A percentile compares a stretch with the other conserved stretches of the same genome.
phyloP scores from a whole-genome alignment of 2,888 invertebrate genomes.

The Darwinula stevensoni region DNA sequence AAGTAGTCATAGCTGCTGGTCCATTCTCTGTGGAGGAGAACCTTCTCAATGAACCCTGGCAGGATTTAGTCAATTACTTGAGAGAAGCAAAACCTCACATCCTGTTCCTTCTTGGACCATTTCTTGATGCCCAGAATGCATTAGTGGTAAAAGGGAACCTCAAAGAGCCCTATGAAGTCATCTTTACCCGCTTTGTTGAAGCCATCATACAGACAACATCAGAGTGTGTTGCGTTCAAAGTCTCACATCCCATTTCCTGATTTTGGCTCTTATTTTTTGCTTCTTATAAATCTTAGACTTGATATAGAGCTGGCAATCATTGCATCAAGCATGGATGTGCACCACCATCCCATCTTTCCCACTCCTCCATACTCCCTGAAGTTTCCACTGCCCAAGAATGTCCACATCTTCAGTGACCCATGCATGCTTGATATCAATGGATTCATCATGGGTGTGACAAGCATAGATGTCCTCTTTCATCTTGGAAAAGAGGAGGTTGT shows the following conservation, averaged over 20 bases:
- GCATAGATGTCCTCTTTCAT: conserved; percentile 54
- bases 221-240: background rate
- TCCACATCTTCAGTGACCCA: conserved; percentile 44
- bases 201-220: too few species aligned
- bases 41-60: conserved; percentile 44
- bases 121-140: conserved; percentile 33
- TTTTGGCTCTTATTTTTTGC: conserved; percentile 28
- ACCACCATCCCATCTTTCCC: conserved; percentile 49
- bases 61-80: conserved; percentile 38
- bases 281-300: background rate
- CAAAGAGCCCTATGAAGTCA: conserved; percentile 9
- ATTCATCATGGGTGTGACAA: conserved; percentile 41
- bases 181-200: background rate
- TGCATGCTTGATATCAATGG: conserved; percentile 44
- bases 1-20: conserved; percentile 44
- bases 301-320: background rate
- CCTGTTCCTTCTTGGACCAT: conserved; percentile 53
- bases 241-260: too few species aligned
- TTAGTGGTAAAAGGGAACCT: conserved; percentile 4
- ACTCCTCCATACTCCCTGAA: conserved; percentile 18
- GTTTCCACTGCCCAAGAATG: conserved; percentile 10
- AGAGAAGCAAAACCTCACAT: conserved; percentile 30
- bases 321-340: conserved; percentile 26
- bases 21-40: conserved; percentile 52
- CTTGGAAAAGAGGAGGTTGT: conserved; percentile 46